These are phyloP conservation scores for Apolygus lucorum DNA, from an alignment of 1,140 invertebrate genomes.

Conservation along the genomic window DNA sequence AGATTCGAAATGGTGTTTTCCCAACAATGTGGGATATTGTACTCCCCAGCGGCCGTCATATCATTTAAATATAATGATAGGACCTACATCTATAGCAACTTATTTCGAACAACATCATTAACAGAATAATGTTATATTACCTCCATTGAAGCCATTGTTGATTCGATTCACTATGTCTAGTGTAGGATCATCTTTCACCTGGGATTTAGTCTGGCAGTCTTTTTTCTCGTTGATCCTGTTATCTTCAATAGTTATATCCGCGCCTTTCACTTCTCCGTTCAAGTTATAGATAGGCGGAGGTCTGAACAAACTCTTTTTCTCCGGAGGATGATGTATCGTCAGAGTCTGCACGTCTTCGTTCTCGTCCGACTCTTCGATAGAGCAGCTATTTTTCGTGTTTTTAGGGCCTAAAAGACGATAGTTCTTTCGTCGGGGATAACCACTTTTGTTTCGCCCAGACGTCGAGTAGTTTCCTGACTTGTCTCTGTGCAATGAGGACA, in stretches of 20 bases:
- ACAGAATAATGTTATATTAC: too few relatives aligned
- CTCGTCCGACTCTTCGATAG: slow-evolving; percentile 22
- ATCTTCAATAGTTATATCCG: slow-evolving; percentile 29
- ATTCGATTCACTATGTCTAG: not conserved
- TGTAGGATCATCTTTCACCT: not conserved
- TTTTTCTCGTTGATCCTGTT: slow-evolving; percentile 35
- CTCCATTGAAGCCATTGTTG: not conserved
- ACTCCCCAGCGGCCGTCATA: too few relatives aligned
- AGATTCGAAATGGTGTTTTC: too few relatives aligned
- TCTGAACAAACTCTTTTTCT: slow-evolving; percentile 14
- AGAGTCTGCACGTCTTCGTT: slow-evolving; percentile 24
- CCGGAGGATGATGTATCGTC: slow-evolving; percentile 7
- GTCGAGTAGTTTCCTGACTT: slow-evolving; percentile 13
- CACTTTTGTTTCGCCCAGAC: not conserved
- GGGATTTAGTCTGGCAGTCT: slow-evolving; percentile 21
- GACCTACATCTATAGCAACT: too few relatives aligned
- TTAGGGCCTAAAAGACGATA: not conserved
- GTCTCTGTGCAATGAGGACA: slow-evolving; percentile 1
- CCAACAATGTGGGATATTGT: too few relatives aligned
- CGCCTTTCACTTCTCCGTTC: not conserved
- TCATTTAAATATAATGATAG: too few relatives aligned
- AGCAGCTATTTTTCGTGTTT: not conserved
- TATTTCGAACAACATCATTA: too few relatives aligned
- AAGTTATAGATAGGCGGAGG: slow-evolving; percentile 1
- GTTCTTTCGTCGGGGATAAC: slow-evolving; percentile 2